phyloP scores from a whole-genome alignment of 2,888 invertebrate genomes.

The Bellardia pandia region DNA sequence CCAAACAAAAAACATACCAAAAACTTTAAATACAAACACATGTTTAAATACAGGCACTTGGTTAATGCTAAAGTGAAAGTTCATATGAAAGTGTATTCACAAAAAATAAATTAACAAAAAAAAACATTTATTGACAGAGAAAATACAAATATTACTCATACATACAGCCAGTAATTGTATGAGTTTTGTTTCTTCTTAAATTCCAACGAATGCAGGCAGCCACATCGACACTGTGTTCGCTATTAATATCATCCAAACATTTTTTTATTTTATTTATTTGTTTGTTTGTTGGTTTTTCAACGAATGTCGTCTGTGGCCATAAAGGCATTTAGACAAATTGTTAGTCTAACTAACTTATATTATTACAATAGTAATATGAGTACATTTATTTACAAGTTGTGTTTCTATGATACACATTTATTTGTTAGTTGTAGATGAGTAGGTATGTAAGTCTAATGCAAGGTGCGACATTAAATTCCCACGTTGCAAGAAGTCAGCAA shows the following conservation, averaged over 20 bases:
- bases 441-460: background rate
- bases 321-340: background rate
- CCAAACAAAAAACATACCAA: slow-evolving; percentile 9
- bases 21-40: slow-evolving; percentile 13
- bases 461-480: slow-evolving; percentile 62
- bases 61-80: slow-evolving; percentile 69
- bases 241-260: background rate
- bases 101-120: background rate
- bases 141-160: slow-evolving; percentile 49
- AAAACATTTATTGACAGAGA: slow-evolving; percentile 67
- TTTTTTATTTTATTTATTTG: background rate
- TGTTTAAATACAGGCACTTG: slow-evolving; percentile 42
- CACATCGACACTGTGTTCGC: background rate
- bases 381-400: slow-evolving; percentile 11
- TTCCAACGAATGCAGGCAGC: background rate
- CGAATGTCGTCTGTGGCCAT: background rate
- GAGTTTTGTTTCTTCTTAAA: background rate
- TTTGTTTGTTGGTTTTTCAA: slow-evolving; percentile 13
- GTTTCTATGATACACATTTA: background rate
- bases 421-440: background rate
- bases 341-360: too few relatives aligned
- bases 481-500: slow-evolving; percentile 47
- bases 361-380: slow-evolving; percentile 8
- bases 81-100: slow-evolving; percentile 68
- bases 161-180: slow-evolving; percentile 2